Conservation (phyloP, 1,140 invertebrate genomes). For the Cydia strobilella region DNA sequence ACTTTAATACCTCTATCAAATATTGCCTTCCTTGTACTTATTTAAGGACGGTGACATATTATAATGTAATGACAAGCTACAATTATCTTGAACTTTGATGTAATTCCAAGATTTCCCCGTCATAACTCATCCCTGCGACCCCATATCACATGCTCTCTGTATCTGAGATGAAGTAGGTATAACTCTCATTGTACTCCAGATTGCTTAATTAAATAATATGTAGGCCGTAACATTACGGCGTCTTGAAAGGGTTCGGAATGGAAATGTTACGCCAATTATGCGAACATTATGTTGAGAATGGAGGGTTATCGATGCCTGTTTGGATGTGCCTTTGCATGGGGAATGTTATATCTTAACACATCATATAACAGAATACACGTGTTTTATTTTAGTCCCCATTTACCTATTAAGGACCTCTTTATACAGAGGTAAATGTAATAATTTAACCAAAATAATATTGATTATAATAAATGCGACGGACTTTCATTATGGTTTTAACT, state of each 20-base stretch:
- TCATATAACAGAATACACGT: constrained; percentile 3
- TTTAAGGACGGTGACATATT: neutral
- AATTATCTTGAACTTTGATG: constrained; percentile 40
- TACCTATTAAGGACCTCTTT: neutral
- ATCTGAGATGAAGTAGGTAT: constrained; percentile 57
- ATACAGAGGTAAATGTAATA: neutral
- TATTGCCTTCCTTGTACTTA: neutral
- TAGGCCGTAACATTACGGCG: constrained; percentile 73
- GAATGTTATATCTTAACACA: constrained; percentile 28
- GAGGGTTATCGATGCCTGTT: constrained; percentile 67
- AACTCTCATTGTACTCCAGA: constrained; percentile 74
- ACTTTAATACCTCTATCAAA: neutral
- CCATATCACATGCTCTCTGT: constrained; percentile 34
- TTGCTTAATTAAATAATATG: constrained; percentile 79
- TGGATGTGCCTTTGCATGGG: constrained; percentile 34
- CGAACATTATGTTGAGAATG: constrained; percentile 76
- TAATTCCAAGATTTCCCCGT: constrained; percentile 35
- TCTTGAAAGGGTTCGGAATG: constrained; percentile 77
- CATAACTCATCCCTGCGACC: constrained; percentile 28
- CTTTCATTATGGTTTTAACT: neutral
- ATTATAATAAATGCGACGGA: neutral
- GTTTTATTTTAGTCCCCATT: neutral
- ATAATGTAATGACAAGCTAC: constrained; percentile 28
- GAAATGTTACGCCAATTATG: constrained; percentile 79
- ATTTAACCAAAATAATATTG: no score